Conservation (phyloP, 2,888 invertebrate species). For the Synergus japonicus region DNA sequence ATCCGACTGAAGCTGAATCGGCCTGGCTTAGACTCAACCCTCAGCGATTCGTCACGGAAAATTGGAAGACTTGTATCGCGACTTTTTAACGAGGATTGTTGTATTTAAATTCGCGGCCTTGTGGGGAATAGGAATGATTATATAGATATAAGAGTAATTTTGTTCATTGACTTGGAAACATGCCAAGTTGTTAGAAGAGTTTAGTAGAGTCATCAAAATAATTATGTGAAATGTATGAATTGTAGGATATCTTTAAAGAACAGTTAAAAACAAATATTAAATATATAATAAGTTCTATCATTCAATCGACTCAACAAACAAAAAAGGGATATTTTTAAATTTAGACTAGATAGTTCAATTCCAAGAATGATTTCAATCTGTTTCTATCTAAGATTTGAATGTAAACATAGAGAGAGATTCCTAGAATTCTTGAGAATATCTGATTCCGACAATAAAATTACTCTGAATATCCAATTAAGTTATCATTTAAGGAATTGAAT, state of each 20-base stretch:
- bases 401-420: not conserved
- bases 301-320: too few species aligned
- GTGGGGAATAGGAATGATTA: not conserved
- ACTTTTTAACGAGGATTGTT: not conserved
- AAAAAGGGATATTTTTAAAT: not conserved
- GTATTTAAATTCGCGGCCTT: not conserved
- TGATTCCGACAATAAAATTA: not conserved
- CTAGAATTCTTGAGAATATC: not conserved
- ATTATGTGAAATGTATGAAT: not conserved
- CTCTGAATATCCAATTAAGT: slow-evolving; percentile 29
- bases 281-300: too few species aligned
- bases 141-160: not conserved
- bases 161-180: not conserved
- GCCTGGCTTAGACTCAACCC: not conserved
- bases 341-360: not conserved
- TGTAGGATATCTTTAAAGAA: not conserved
- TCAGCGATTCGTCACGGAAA: not conserved
- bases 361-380: not conserved
- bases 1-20: slow-evolving; percentile 4
- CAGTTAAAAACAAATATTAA: too few species aligned
- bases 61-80: not conserved
- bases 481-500: not conserved
- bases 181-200: not conserved
- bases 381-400: not conserved
- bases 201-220: not conserved